Percentiles rank a stretch among this genome's conserved stretches.
phyloP scores from a whole-genome alignment of 2,113 vertebrate species.

The Euleptes europaea region DNA sequence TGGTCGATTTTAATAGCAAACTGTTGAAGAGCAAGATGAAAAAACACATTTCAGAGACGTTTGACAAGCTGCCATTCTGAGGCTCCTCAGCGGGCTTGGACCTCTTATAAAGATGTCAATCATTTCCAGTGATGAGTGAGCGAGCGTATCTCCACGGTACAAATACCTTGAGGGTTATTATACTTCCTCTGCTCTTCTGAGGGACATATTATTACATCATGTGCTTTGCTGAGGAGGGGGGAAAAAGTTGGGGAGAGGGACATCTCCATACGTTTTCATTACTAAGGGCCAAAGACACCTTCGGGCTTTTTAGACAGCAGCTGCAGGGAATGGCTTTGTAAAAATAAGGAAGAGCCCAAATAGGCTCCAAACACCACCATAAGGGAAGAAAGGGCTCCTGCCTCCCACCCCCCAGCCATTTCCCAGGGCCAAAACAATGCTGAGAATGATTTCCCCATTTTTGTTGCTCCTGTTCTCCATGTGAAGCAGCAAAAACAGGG shows the following conservation, averaged over 20 bases:
- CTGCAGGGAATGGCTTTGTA: too few species aligned
- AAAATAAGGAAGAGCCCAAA: too few species aligned
- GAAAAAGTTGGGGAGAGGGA: neutral
- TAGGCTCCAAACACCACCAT: too few species aligned
- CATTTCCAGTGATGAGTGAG: neutral
- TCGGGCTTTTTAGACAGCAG: too few species aligned
- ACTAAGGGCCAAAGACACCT: too few species aligned
- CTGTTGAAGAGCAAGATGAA: conserved; percentile 65
- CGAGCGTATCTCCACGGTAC: neutral
- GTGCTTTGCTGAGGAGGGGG: neutral
- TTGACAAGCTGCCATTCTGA: neutral
- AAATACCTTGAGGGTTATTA: neutral
- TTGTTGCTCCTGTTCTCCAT: too few species aligned
- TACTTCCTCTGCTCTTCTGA: neutral
- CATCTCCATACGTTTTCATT: neutral
- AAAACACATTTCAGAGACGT: neutral
- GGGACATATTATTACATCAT: neutral
- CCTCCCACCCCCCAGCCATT: too few species aligned
- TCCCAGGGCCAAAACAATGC: too few species aligned
- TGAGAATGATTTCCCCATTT: too few species aligned
- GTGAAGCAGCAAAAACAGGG: too few species aligned
- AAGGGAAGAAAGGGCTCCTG: too few species aligned
- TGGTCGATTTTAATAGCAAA: conserved; percentile 85
- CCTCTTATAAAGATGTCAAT: neutral
- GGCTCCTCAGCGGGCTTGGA: neutral